phyloP scores from a whole-genome alignment of 2,113 vertebrate genomes.

The Rhabdomys dilectus region DNA sequence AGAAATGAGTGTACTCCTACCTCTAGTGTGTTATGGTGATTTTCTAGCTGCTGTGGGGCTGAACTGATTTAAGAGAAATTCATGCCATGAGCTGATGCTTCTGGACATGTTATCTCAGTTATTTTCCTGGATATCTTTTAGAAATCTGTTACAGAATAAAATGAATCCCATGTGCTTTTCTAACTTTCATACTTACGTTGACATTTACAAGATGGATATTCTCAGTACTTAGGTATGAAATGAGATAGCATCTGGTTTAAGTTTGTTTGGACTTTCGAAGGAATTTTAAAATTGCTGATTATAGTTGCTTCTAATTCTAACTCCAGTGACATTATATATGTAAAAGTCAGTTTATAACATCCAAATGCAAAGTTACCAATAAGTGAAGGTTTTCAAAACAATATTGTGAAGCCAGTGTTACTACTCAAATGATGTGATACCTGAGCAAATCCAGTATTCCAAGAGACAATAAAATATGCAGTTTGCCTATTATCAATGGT shows the following conservation, averaged over 20 bases:
- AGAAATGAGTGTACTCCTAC: background rate
- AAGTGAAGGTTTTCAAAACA: background rate
- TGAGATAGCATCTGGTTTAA: background rate
- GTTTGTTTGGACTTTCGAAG: background rate
- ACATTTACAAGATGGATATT: background rate
- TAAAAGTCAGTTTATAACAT: conserved; percentile 10
- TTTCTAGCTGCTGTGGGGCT: background rate
- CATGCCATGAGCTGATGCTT: background rate
- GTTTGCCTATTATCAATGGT: background rate
- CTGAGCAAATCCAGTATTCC: background rate
- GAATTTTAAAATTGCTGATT: conserved; percentile 33
- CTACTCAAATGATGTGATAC: background rate
- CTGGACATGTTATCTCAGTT: background rate
- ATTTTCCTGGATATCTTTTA: background rate
- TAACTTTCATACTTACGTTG: background rate
- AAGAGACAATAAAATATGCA: background rate
- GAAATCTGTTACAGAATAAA: background rate
- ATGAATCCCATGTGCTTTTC: background rate
- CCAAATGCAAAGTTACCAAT: background rate
- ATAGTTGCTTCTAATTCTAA: conserved; percentile 33
- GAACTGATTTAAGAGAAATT: background rate
- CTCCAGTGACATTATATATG: background rate
- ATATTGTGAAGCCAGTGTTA: background rate
- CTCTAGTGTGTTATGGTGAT: background rate
- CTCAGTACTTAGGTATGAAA: background rate